These are phyloP conservation scores for Cataglyphis hispanica DNA, from an alignment of 1,140 invertebrate species.

Conservation along the genomic window DNA sequence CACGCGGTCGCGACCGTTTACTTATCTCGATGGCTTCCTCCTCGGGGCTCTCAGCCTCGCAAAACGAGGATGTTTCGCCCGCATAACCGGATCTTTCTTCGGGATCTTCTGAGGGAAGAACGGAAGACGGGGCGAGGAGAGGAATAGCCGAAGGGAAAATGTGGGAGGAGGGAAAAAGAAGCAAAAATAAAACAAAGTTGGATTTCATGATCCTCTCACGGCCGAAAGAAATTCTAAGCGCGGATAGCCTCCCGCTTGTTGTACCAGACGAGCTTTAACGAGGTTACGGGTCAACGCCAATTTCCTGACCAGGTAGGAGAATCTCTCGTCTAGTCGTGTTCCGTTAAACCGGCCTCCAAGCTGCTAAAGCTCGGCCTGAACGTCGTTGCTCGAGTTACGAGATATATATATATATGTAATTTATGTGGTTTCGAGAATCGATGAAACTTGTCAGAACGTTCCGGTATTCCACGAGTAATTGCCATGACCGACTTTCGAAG, in stretches of 20 bases:
- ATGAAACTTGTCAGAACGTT: constrained; percentile 31
- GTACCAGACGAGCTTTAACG: constrained; percentile 63
- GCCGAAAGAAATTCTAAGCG: constrained; percentile 68
- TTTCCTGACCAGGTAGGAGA: constrained; percentile 64
- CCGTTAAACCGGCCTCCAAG: constrained; percentile 12
- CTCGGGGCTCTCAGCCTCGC: constrained; percentile 63
- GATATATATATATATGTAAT: constrained; percentile 51
- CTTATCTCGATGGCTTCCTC: constrained; percentile 81
- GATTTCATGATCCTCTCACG: constrained; percentile 72
- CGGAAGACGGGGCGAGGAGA: background rate
- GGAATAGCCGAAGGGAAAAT: constrained; percentile 30
- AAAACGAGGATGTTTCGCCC: constrained; percentile 76
- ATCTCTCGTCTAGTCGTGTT: constrained; percentile 40
- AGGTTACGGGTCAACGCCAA: constrained; percentile 73
- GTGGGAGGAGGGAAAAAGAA: constrained; percentile 28
- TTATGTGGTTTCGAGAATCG: constrained; percentile 66
- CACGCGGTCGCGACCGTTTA: constrained; percentile 80
- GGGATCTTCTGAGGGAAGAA: constrained; percentile 12
- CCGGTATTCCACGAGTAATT: constrained; percentile 1
- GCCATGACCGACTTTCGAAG: constrained; percentile 13
- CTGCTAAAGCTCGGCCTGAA: constrained; percentile 7
- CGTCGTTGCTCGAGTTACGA: constrained; percentile 35
- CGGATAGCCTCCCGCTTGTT: constrained; percentile 39
- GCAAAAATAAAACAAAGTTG: constrained; percentile 71
- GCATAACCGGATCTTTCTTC: constrained; percentile 78